Evolutionary conservation across 1,140 invertebrate genomes (phyloP), one percentile per base, ranked within the genome.

Genomic region (Saccostrea glomerata): DNA sequence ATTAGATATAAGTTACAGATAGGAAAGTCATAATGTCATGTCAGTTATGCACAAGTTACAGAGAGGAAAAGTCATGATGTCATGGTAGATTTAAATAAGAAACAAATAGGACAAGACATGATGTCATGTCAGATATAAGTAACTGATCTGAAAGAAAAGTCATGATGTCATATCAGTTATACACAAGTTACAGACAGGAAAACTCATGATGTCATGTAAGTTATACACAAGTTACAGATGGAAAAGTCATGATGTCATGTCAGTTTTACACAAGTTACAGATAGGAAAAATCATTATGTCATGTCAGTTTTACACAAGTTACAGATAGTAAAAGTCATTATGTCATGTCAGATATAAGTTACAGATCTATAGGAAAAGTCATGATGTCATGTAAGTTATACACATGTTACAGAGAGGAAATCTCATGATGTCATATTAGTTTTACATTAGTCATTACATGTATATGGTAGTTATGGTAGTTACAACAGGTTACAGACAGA

Each of bases 31-130:
- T 30, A 0, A 20, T 7, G 17, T 36, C 9, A 15, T 82, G 20
- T 1, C 25, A 82, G 3, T 47, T 9, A 23, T 82, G 17, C 0
- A 15, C 47, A 47, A 47, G 13, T 77, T 66, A 70, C 13, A 56
- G 23, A 23, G 20, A 25, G 25, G 96, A 96, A 96, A 94, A 92
- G 93, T 91, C 66, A 84, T 82, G 73, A 58, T 20, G 15, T 23
- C 12, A 25, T 56, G 84, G 20, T 13, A 85, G 84, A 25, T 56
- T 0, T 30, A 30, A 3, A 47, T 6, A 47, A 47, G 40, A 3
- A 47, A 47, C 40, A 47, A 6, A 47, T 6, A 60, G 58, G 13
- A 17, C 17, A 58, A 17, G 25, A 20, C n/a, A n/a, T n/a, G n/a
- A n/a, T n/a, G n/a, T 60, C 1, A 54, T 36, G n/a, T n/a, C 25